Percentiles rank a stretch among this genome's conserved stretches.
Evolutionary conservation across 2,797 vertebrate genomes (phyloP).

Genomic region (Urophycis tenuis): DNA sequence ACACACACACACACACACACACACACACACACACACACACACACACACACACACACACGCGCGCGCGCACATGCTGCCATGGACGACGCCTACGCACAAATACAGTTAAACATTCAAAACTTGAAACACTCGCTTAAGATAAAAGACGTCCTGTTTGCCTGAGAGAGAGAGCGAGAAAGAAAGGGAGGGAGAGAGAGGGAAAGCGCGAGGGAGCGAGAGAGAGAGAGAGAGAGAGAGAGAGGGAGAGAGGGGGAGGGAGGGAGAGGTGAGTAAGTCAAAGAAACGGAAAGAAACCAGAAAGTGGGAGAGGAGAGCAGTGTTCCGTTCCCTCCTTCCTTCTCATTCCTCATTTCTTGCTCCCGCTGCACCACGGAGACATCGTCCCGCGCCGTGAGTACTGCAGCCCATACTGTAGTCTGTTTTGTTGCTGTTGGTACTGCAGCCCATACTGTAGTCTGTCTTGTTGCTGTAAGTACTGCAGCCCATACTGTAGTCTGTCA

Average conservation of each 20-base stretch:
- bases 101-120: conserved; percentile 47
- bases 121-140: conserved; percentile 60
- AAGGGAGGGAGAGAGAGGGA: conserved; percentile 22
- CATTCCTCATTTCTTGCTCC: conserved; percentile 52
- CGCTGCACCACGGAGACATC: conserved; percentile 50
- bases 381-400: conserved; percentile 66
- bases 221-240: background rate
- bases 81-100: conserved; percentile 7
- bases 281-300: background rate
- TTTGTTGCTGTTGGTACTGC: conserved; percentile 71
- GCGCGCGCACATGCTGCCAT: conserved; percentile 11
- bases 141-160: conserved; percentile 61
- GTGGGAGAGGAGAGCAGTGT: background rate
- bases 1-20: conserved; percentile 21
- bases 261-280: background rate
- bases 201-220: background rate
- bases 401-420: no score
- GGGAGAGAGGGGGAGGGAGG: conserved; percentile 14
- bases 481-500: no score
- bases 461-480: conserved; percentile 70
- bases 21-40: conserved; percentile 25
- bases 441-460: no score
- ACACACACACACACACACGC: conserved; percentile 22
- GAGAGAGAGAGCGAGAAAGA: conserved; percentile 15
- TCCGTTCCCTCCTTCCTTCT: background rate